Conservation (phyloP, 2,888 invertebrate species). For the Sympetrum striolatum region DNA sequence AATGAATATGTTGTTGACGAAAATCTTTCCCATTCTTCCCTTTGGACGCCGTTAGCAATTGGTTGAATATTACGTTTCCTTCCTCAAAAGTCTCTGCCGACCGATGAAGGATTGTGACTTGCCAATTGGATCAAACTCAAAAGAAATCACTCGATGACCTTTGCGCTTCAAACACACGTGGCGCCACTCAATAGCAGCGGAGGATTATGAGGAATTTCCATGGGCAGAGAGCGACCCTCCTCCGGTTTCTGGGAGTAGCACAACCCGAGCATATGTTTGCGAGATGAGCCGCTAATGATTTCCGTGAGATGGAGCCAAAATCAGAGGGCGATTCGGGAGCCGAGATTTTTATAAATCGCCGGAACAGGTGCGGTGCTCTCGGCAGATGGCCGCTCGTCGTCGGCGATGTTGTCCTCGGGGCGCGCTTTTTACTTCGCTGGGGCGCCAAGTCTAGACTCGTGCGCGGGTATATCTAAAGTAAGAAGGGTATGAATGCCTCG, state of each 20-base stretch:
- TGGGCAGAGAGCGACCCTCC: not conserved
- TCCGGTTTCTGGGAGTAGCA: not conserved
- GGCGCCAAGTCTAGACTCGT: not conserved
- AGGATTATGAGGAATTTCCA: not conserved
- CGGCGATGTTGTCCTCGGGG: not conserved
- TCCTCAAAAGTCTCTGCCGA: too few species aligned
- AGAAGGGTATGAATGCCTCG: too few species aligned
- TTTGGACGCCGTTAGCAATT: too few species aligned
- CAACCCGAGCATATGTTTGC: not conserved
- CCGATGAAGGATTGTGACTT: not conserved
- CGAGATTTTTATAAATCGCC: not conserved
- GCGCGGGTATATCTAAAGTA: too few species aligned
- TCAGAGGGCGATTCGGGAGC: not conserved
- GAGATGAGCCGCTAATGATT: not conserved
- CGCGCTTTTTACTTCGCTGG: not conserved
- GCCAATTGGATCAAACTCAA: slow-evolving; percentile 18
- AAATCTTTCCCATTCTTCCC: too few species aligned
- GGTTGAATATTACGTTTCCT: not conserved
- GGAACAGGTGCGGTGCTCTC: not conserved
- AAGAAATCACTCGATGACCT: not conserved
- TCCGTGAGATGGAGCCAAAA: not conserved
- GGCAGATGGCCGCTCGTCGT: not conserved
- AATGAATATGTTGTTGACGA: too few species aligned
- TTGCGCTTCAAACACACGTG: slow-evolving; percentile 9
- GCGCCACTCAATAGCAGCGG: not conserved